Conservation (phyloP, 2,113 vertebrate species). For the Camelus dromedarius region DNA sequence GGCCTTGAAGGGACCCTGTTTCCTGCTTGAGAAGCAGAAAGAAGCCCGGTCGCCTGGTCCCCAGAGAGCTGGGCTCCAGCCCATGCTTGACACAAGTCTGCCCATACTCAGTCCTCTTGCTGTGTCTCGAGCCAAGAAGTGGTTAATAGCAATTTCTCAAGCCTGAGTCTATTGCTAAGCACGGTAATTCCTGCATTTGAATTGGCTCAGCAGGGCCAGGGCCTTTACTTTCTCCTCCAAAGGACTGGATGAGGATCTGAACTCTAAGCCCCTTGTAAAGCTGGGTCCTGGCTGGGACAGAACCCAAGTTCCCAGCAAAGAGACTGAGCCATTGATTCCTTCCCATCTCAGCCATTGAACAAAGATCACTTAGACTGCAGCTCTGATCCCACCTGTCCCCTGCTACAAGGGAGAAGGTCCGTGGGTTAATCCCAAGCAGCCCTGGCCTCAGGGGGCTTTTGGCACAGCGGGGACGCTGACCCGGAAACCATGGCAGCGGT, state of each 20-base stretch:
- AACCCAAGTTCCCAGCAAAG: background rate
- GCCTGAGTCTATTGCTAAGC: background rate
- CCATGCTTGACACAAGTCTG: no score
- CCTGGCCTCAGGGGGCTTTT: background rate
- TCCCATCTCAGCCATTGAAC: background rate
- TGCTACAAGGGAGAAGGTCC: background rate
- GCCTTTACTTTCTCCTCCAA: background rate
- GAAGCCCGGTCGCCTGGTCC: no score
- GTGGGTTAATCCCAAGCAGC: background rate
- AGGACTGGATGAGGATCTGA: background rate
- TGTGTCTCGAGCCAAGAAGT: background rate
- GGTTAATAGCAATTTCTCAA: background rate
- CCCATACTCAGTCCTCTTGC: background rate
- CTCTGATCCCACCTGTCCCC: background rate
- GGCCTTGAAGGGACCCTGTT: background rate
- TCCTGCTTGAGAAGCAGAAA: background rate
- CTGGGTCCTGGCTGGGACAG: background rate
- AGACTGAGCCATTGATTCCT: background rate
- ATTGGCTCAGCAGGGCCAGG: background rate
- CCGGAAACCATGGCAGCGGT: background rate
- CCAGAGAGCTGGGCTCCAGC: background rate
- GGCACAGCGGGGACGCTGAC: background rate
- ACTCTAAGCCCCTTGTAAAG: background rate
- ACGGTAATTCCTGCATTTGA: background rate
- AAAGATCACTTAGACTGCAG: background rate